phyloP scores from a whole-genome alignment of 2,113 vertebrate species.

The Eulemur macaco region DNA sequence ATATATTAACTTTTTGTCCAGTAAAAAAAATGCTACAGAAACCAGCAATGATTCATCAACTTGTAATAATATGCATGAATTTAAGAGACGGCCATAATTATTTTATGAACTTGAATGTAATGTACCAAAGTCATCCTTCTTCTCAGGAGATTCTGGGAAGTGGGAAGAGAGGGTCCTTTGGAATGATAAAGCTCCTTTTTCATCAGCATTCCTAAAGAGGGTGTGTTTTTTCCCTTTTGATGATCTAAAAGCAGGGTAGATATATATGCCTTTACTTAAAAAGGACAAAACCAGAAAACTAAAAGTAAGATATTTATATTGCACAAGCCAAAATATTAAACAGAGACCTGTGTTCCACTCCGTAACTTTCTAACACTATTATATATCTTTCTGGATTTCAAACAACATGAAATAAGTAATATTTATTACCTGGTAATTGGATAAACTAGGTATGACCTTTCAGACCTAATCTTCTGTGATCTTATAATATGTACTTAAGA shows the following conservation, averaged over 20 bases:
- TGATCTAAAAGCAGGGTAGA: background rate
- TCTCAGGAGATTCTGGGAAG: constrained; percentile 25
- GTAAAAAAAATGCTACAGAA: constrained; percentile 45
- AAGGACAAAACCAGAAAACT: background rate
- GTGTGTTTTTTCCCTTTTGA: background rate
- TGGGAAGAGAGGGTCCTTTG: background rate
- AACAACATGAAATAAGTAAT: background rate
- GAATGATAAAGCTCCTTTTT: background rate
- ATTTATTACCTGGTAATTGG: background rate
- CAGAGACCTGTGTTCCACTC: background rate
- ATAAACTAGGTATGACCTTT: background rate
- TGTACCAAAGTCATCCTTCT: background rate
- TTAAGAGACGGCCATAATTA: constrained; percentile 38
- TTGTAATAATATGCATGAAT: constrained; percentile 55
- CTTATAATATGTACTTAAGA: background rate
- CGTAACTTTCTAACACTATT: background rate
- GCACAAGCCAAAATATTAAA: background rate
- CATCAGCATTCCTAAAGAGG: background rate
- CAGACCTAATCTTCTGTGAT: background rate
- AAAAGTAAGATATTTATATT: constrained; percentile 21
- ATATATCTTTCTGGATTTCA: background rate
- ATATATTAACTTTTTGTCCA: constrained; percentile 48
- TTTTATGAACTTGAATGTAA: constrained; percentile 46
- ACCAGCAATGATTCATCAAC: constrained; percentile 55
- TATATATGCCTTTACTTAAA: background rate